phyloP scores from a whole-genome alignment of 2,113 vertebrate genomes.

The Grammomys surdaster region DNA sequence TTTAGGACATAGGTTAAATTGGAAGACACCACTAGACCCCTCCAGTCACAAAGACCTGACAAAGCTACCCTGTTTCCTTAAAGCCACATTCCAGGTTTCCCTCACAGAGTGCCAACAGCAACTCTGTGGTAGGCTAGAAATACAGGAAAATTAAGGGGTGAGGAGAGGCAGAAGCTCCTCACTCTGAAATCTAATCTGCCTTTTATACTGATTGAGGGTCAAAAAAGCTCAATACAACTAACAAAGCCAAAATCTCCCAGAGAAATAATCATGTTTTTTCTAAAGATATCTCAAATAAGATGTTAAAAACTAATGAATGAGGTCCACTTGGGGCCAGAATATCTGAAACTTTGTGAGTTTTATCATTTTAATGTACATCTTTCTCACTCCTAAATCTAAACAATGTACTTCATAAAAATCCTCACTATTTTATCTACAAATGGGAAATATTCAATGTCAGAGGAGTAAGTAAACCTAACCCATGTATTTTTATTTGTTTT shows the following conservation, averaged over 20 bases:
- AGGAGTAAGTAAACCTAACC: not conserved
- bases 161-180: not conserved
- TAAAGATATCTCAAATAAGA: not conserved
- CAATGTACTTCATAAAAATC: not conserved
- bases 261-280: not conserved
- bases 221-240: not conserved
- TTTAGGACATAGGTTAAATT: slow-evolving; percentile 1
- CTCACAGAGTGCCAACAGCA: not conserved
- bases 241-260: not conserved
- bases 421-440: not conserved
- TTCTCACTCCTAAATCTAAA: not conserved
- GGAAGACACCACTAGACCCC: not conserved
- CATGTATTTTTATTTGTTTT: not conserved
- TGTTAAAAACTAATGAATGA: not conserved
- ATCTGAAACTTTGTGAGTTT: not conserved
- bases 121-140: not conserved
- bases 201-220: not conserved
- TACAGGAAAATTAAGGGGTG: too few relatives aligned
- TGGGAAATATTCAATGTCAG: not conserved
- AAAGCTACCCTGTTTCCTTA: not conserved
- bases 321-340: not conserved
- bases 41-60: not conserved
- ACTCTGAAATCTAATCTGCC: not conserved
- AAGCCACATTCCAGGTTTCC: not conserved
- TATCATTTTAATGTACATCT: not conserved